phyloP scores from a whole-genome alignment of 1,140 invertebrate genomes.

The Chlorops oryzae region DNA sequence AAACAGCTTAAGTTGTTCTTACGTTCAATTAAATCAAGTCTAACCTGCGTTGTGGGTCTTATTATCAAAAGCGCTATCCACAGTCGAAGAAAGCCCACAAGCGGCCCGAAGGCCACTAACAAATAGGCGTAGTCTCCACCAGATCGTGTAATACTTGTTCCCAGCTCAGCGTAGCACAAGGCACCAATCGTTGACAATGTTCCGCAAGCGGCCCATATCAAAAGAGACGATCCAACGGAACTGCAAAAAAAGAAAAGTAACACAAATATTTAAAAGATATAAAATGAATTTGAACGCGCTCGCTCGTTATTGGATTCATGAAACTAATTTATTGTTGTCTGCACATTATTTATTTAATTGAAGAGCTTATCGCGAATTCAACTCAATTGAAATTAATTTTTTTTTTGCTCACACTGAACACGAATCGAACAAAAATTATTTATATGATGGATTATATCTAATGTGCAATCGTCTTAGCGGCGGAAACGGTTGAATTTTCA shows the following conservation, averaged over 20 bases:
- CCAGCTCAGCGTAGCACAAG: slow-evolving; percentile 80
- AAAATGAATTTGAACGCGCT: too few relatives aligned
- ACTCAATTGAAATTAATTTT: too few relatives aligned
- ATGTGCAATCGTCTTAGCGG: too few relatives aligned
- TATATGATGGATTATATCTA: too few relatives aligned
- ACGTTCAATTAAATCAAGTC: neutral
- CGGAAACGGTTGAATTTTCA: too few relatives aligned
- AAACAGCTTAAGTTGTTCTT: neutral
- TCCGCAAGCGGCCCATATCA: slow-evolving; percentile 70
- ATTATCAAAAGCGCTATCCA: slow-evolving; percentile 86
- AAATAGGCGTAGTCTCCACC: slow-evolving; percentile 88
- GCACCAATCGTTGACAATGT: slow-evolving; percentile 69
- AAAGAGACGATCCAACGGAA: slow-evolving; percentile 62
- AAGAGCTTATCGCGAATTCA: too few relatives aligned
- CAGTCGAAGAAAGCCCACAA: slow-evolving; percentile 78
- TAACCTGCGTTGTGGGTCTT: slow-evolving; percentile 62
- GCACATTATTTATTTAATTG: too few relatives aligned
- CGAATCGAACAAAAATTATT: too few relatives aligned
- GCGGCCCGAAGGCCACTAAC: slow-evolving; percentile 77
- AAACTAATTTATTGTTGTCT: too few relatives aligned
- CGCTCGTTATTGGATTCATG: too few relatives aligned
- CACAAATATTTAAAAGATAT: slow-evolving; percentile 2
- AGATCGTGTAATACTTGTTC: slow-evolving; percentile 71
- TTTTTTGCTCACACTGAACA: too few relatives aligned
- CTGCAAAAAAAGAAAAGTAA: slow-evolving; percentile 41